These are phyloP conservation scores for Cetoscarus ocellatus DNA, from an alignment of 2,797 vertebrate genomes.

Conservation along the genomic window DNA sequence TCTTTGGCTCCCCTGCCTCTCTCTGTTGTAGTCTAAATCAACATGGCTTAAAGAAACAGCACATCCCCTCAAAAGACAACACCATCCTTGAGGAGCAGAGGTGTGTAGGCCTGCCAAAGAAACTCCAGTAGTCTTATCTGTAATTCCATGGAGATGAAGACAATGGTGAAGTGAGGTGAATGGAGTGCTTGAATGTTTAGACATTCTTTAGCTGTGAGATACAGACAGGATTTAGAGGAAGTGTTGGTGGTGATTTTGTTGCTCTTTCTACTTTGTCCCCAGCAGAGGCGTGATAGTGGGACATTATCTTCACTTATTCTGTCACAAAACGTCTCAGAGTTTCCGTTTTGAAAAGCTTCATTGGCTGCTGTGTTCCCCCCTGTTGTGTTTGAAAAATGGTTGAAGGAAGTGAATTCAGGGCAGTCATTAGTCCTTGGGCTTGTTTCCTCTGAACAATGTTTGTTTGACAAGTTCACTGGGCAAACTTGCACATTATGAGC, in stretches of 20 bases:
- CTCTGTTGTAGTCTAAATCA: slow-evolving; percentile 57
- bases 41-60: slow-evolving; percentile 38
- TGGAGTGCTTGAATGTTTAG: slow-evolving; percentile 60
- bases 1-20: slow-evolving; percentile 30
- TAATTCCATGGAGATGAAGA: slow-evolving; percentile 38
- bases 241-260: slow-evolving; percentile 54
- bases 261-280: slow-evolving; percentile 43
- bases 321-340: slow-evolving; percentile 29
- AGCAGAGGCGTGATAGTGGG: slow-evolving; percentile 39
- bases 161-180: slow-evolving; percentile 63
- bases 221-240: slow-evolving; percentile 29
- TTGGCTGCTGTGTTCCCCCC: slow-evolving; percentile 38
- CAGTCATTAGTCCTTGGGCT: slow-evolving; percentile 37
- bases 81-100: slow-evolving; percentile 24
- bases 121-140: slow-evolving; percentile 69
- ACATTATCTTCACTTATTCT: slow-evolving; percentile 49
- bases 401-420: slow-evolving; percentile 44
- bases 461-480: slow-evolving; percentile 53
- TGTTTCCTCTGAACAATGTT: slow-evolving; percentile 43
- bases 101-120: slow-evolving; percentile 38
- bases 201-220: slow-evolving; percentile 69
- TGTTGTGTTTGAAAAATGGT: slow-evolving; percentile 34
- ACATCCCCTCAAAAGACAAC: slow-evolving; percentile 23
- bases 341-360: slow-evolving; percentile 53
- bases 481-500: slow-evolving; percentile 34